Base-by-base conservation (phyloP, 2,797 vertebrate genomes). In the Alauda arvensis region DNA sequence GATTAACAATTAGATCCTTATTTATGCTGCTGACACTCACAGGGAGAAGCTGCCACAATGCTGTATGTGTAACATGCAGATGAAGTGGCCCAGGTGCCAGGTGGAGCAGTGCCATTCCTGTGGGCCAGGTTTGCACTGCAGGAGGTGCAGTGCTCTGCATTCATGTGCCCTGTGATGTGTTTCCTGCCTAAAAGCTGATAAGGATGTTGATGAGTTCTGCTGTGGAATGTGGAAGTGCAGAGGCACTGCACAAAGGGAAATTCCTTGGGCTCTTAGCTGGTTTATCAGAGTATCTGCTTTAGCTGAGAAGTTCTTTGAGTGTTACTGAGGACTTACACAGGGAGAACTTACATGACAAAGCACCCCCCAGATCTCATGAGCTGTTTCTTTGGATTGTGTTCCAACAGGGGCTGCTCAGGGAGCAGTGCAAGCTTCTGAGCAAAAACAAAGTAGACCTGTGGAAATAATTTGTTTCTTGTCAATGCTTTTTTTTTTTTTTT, bases 231-330 rank as follows among this genome's bases (percentile, higher is more conserved):
- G 79, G 49, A 69, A 77, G 52, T 83, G 56, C 74, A 76, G 57
- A 70, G 65, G 61, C 48, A n/a, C 18, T 49, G 26, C 0, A 2
- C n/a, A 39, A 7, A 53, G 20, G 42, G 28, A 20, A 76, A 31
- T 1, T 4, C 3, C 0, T 14, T 26, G 31, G 42, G 60, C 51
- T 82, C 15, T 2, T 0, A 59, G 55, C 42, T 81, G 59, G 24
- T 3, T 56, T 31, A 29, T 34, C 34, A 31, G 51, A 42, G 51
- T 39, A 25, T 53, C 46, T 53, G 37, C 5, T 49, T 66, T 37
- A 52, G 40, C 34, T 77, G 66, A 77, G 48, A 74, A 61, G 51
- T 31, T 57, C 23, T 87, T 61, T 26, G 28, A 24, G 12, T 23
- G 26, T 66, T 39, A 62, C 17, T 39, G 48, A 56, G 29, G 56